Evolutionary conservation across 2,113 vertebrate species (phyloP).

Genomic region (Trogon melanurus): DNA sequence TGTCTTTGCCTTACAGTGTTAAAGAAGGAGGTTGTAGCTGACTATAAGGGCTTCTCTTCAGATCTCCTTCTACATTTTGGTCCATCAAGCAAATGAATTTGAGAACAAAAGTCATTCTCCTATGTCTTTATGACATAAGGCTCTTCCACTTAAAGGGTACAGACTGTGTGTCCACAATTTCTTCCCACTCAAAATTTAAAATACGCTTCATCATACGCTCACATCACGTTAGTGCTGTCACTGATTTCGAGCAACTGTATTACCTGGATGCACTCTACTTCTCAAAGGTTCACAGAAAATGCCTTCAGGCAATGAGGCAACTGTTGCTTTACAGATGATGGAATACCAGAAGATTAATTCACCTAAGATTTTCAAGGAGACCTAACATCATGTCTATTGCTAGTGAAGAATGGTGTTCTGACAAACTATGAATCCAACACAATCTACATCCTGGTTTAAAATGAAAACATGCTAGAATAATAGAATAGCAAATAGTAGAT

Average conservation of each 20-base stretch:
- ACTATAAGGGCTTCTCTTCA: background rate
- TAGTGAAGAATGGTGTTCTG: constrained; percentile 28
- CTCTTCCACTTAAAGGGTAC: background rate
- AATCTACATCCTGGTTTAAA: constrained; percentile 34
- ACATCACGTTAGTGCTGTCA: background rate
- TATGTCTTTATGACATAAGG: background rate
- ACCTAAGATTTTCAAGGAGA: constrained; percentile 31
- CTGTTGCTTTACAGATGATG: background rate
- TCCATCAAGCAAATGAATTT: background rate
- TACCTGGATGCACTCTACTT: background rate
- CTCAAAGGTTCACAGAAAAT: background rate
- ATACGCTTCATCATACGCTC: background rate
- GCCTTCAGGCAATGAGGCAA: background rate
- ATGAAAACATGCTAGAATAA: constrained; percentile 57
- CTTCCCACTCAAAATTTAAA: background rate
- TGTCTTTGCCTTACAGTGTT: background rate
- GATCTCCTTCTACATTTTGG: background rate
- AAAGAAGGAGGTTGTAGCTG: background rate
- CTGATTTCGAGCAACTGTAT: background rate
- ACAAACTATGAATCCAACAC: background rate
- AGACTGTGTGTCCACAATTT: background rate
- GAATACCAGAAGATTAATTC: background rate
- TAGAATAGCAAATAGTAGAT: constrained; percentile 49
- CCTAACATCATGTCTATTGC: background rate
- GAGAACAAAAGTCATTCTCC: background rate